Conservation (phyloP, 2,113 vertebrate genomes). For the Argyrosomus japonicus region DNA sequence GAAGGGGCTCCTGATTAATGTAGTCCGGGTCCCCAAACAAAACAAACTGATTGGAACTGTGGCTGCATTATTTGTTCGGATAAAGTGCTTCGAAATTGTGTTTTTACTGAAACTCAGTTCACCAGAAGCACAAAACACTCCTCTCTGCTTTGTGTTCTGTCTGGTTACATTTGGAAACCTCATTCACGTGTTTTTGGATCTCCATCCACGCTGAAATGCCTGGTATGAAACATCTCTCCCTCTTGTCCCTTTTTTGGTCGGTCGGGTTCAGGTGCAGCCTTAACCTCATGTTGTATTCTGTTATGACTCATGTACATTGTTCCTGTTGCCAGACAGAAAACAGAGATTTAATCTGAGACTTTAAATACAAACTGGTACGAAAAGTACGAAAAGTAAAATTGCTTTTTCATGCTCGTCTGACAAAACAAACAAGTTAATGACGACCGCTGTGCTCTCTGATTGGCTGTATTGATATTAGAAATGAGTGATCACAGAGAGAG, state of each 20-base stretch:
- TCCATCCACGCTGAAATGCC: not conserved
- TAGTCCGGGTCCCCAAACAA: constrained; percentile 61
- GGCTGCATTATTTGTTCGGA: constrained; percentile 47
- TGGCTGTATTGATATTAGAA: not conserved
- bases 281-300: not conserved
- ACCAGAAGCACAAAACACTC: not conserved
- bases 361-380: not conserved
- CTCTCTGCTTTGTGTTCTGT: not conserved
- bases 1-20: constrained; percentile 67
- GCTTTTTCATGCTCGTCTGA: not conserved
- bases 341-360: constrained; percentile 12
- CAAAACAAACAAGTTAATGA: not conserved
- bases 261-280: not conserved
- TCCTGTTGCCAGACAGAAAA: constrained; percentile 15
- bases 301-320: not conserved
- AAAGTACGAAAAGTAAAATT: not conserved
- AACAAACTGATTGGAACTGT: constrained; percentile 58
- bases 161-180: not conserved
- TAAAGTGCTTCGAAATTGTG: constrained; percentile 51
- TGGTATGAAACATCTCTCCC: not conserved
- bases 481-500: not conserved
- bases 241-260: not conserved
- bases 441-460: not conserved
- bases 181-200: not conserved
- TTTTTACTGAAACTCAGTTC: constrained; percentile 28